These are phyloP conservation scores for Podargus strigoides DNA, from an alignment of 2,797 vertebrate genomes.

Conservation along the genomic window DNA sequence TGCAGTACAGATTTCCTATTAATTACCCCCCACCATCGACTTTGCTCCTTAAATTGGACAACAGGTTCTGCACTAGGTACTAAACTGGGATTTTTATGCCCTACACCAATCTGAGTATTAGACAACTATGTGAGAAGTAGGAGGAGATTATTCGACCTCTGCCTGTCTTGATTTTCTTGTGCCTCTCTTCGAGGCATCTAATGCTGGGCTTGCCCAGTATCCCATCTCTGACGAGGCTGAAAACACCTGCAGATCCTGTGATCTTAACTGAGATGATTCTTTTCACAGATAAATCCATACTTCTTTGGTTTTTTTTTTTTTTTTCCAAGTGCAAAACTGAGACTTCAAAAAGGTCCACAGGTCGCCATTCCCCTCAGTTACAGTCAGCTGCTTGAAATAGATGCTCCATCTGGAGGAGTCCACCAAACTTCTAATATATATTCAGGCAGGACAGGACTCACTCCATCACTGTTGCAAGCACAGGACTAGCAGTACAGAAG, in stretches of 20 bases:
- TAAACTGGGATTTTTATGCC: neutral
- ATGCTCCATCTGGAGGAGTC: neutral
- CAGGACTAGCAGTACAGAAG: neutral
- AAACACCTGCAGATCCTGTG: neutral
- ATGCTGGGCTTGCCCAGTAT: neutral
- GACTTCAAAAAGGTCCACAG: neutral
- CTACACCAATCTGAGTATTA: neutral
- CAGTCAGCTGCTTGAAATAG: constrained; percentile 16
- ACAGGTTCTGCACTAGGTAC: neutral
- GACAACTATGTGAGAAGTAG: neutral
- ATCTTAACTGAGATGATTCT: neutral
- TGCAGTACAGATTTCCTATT: neutral
- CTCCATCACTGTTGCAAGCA: neutral
- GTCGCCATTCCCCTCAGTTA: neutral
- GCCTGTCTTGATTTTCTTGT: neutral
- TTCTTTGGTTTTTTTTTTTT: neutral
- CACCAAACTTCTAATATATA: neutral
- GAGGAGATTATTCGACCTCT: neutral
- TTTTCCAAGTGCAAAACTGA: neutral
- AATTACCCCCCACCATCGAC: neutral
- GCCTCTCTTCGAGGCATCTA: neutral
- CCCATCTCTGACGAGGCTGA: neutral
- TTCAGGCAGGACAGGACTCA: neutral
- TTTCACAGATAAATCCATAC: neutral
- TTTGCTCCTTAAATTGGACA: neutral